Conservation (phyloP, 1,140 invertebrate species). For the Pissodes strobi region DNA sequence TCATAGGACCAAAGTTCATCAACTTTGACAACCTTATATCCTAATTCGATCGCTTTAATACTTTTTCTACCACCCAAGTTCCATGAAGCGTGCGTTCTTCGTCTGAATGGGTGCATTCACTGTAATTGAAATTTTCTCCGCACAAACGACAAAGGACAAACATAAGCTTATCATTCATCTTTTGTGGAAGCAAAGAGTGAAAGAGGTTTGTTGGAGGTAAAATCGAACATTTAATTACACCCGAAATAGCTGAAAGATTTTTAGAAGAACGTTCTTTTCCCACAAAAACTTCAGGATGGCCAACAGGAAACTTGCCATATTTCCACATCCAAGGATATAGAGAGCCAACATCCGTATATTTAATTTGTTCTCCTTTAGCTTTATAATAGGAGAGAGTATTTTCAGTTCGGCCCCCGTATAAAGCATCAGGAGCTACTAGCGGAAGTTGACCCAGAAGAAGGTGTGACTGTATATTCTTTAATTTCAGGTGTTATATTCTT, state of each 20-base stretch:
- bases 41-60: constrained; percentile 46
- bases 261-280: too few relatives aligned
- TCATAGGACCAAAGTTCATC: constrained; percentile 54
- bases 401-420: constrained; percentile 51
- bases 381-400: constrained; percentile 46
- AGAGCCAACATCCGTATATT: constrained; percentile 52
- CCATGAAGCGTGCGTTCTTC: constrained; percentile 50
- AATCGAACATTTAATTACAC: constrained; percentile 46
- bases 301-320: constrained; percentile 50
- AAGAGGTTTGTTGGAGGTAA: constrained; percentile 49
- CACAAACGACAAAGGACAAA: constrained; percentile 49
- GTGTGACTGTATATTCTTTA: not conserved
- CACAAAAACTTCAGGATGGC: constrained; percentile 46
- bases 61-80: constrained; percentile 54
- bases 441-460: not conserved
- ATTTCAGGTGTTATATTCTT: not conserved
- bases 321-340: constrained; percentile 52
- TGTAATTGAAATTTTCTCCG: constrained; percentile 18
- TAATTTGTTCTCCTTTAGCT: constrained; percentile 47
- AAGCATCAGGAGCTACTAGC: constrained; percentile 5
- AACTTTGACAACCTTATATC: constrained; percentile 47
- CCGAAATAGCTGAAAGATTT: too few relatives aligned
- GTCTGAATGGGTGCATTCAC: constrained; percentile 43
- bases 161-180: constrained; percentile 45
- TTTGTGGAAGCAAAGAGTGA: constrained; percentile 47